Base-by-base conservation (phyloP, 2,888 invertebrate genomes). In the Tetragonisca angustula region DNA sequence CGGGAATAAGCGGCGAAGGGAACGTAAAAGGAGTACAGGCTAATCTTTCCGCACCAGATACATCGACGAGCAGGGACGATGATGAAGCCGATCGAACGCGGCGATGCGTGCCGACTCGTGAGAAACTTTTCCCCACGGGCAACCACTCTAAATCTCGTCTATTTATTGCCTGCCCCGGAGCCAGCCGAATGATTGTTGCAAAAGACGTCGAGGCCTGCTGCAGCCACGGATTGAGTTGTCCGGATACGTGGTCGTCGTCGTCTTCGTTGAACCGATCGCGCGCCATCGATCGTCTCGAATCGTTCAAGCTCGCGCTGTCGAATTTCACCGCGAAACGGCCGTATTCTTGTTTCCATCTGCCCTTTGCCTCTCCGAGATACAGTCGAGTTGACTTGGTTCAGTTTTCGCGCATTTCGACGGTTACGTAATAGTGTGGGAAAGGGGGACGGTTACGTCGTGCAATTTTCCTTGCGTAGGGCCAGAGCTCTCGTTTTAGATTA, bases 31-130 rank as follows among this genome's bases (percentile, higher is more conserved):
- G 49, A 36, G 70, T 81, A 76, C 72, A 68, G 82, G 86, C 88
- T 92, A 92, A 93, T 93, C 91, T 92, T 91, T 92, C 90, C 89
- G 88, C 90, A 87, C 89, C 87, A 90, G 81, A 90, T 90, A 89
- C 91, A 90, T 80, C 88, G 76, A 69, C 84, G 83, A 87, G 79
- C 83, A 79, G 77, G 32, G 4, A 32, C 79, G 86, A 64, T 86
- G 87, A 84, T 79, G 86, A 88, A 89, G 89, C 87, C 90, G 92
- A 92, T 93, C 91, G 93, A 92, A 92, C 90, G 90, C 91, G 86
- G 86, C 89, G 89, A 92, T 92, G 93, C 92, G 92, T 91, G 90
- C 72, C 74, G 86, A 87, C 80, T 88, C 76, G 87, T 83, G 87
- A 89, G 88, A 43, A 43, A 43, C 43, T 83, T 87, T 27, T 84